These are phyloP conservation scores for Lasioglossum figueresi DNA, from an alignment of 2,888 invertebrate genomes.

Conservation along the genomic window DNA sequence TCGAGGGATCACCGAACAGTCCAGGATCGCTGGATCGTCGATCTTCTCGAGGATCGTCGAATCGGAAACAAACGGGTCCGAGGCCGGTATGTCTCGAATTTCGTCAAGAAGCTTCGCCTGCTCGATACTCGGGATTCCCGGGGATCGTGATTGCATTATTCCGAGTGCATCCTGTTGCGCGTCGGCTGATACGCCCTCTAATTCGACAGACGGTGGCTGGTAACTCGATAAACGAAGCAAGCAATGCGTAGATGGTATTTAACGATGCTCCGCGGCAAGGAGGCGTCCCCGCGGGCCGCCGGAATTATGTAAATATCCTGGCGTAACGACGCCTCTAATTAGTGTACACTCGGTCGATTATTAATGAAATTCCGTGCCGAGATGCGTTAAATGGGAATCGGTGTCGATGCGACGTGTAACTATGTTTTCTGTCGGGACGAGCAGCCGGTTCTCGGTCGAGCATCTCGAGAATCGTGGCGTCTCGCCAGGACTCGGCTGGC, in stretches of 20 bases:
- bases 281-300: slow-evolving; percentile 13
- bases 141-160: slow-evolving; percentile 62
- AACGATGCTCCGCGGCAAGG: slow-evolving; percentile 15
- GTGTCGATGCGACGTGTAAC: neutral
- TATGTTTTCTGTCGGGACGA: neutral
- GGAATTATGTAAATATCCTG: slow-evolving; percentile 38
- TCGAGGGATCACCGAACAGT: neutral
- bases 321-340: slow-evolving; percentile 39
- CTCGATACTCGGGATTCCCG: slow-evolving; percentile 62
- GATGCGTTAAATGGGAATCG: neutral
- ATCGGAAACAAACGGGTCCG: neutral
- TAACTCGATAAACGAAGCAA: slow-evolving; percentile 51
- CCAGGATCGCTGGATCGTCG: neutral
- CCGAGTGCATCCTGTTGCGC: slow-evolving; percentile 57
- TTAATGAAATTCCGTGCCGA: slow-evolving; percentile 21
- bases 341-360: slow-evolving; percentile 14
- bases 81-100: slow-evolving; percentile 56
- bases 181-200: slow-evolving; percentile 38
- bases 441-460: neutral
- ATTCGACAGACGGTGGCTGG: slow-evolving; percentile 46
- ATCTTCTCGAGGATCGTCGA: neutral
- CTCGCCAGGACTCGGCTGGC: neutral
- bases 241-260: slow-evolving; percentile 13
- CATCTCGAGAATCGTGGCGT: neutral
- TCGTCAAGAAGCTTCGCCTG: slow-evolving; percentile 53